phyloP scores from a whole-genome alignment of 2,888 invertebrate genomes.

The Lordiphosa fenestrarum region DNA sequence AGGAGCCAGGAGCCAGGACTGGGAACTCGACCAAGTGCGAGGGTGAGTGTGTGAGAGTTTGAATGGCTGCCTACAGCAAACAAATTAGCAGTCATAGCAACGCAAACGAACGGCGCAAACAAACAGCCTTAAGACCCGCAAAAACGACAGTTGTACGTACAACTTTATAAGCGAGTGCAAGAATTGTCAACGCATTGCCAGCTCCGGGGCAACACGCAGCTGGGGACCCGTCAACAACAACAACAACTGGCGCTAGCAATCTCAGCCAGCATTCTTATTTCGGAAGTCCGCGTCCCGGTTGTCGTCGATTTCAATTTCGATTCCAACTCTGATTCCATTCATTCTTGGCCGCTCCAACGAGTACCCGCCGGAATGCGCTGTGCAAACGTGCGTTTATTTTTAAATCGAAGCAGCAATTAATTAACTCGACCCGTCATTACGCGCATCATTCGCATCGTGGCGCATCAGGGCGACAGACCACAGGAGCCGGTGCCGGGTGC shows the following conservation, averaged over 20 bases:
- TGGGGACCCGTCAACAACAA: not conserved
- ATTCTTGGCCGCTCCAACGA: constrained; percentile 51
- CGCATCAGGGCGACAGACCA: constrained; percentile 69
- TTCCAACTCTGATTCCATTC: constrained; percentile 56
- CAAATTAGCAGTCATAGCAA: constrained; percentile 74
- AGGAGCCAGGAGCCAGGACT: not conserved
- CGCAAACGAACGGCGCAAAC: constrained; percentile 43
- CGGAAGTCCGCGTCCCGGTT: constrained; percentile 41
- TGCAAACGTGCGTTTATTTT: constrained; percentile 69
- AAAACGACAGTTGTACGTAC: constrained; percentile 47
- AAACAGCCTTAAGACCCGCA: constrained; percentile 46
- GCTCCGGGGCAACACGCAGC: constrained; percentile 4
- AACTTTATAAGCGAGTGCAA: constrained; percentile 67
- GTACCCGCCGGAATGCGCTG: constrained; percentile 63
- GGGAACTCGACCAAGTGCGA: not conserved
- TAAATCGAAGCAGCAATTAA: constrained; percentile 73
- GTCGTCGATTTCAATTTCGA: constrained; percentile 37
- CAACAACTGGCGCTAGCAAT: constrained; percentile 24
- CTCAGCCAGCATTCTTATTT: constrained; percentile 41
- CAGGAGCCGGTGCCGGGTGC: constrained; percentile 44
- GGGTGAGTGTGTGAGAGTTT: constrained; percentile 42
- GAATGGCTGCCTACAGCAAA: constrained; percentile 69
- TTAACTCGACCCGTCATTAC: constrained; percentile 74
- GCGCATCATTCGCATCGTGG: constrained; percentile 70
- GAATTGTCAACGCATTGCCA: constrained; percentile 48